Evolutionary conservation across 2,888 invertebrate genomes (phyloP), one percentile per base, ranked within the genome.

Genomic region (Dicyrtomina minuta): DNA sequence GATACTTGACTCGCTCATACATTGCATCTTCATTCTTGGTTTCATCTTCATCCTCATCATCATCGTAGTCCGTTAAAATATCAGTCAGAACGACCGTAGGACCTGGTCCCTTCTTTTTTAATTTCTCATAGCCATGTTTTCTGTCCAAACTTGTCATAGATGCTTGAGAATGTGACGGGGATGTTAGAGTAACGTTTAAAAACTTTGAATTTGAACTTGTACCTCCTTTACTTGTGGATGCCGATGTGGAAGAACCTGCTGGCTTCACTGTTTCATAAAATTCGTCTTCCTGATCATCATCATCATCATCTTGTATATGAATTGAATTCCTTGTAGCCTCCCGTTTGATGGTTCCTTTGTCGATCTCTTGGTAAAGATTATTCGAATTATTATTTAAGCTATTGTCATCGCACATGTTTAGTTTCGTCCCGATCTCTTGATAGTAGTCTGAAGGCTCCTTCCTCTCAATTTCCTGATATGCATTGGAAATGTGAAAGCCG

Each of bases 111-210:
- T 75, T 76, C 65, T 73, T 72, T 53, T 73, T 74, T 10, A 77
- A 61, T 55, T 76, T 77, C 55, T 76, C 77, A 59, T 77, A 77
- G 8, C 77, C 77, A 56, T 77, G 77, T 49, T 77, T 77, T 27
- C 72, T 65, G 24, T 70, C 66, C 51, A 64, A 66, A 56, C 59
- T 70, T 41, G 53, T 22, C 20, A 61, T 49, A 17, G 61, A 53
- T 6, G 44, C 61, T 59, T 59, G 59, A 17, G 59, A 59, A 20
- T 59, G 59, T 8, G 59, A 59, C 2, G 59, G 59, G 4, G 59
- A 59, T 1, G 59, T 13, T 17, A 27, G 8, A 59, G 10, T 39
- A 20, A n/a, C n/a, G n/a, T n/a, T n/a, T n/a, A n/a, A n/a, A n/a
- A n/a, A n/a, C n/a, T n/a, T n/a, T n/a, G n/a, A n/a, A n/a, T n/a